These are phyloP conservation scores for Leptoclinus maculatus DNA, from an alignment of 2,797 vertebrate species.

Conservation along the genomic window DNA sequence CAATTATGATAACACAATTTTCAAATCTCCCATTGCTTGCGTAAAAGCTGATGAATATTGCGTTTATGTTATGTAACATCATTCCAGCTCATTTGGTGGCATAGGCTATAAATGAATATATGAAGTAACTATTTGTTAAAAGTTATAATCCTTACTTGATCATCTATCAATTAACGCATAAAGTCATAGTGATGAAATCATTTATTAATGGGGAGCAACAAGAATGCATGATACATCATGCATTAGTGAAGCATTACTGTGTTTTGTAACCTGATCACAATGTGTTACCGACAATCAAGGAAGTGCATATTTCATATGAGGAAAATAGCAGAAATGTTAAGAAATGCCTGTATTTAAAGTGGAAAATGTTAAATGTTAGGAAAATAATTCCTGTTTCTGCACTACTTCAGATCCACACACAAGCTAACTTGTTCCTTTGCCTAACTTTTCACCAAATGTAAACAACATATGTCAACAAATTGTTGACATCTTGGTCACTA, in stretches of 20 bases:
- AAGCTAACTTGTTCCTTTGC: neutral
- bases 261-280: neutral
- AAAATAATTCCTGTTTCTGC: neutral
- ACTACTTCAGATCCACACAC: neutral
- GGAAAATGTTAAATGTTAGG: neutral
- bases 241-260: neutral
- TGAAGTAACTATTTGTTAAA: neutral
- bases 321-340: neutral
- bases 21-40: neutral
- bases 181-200: neutral
- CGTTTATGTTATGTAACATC: neutral
- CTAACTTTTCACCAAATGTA: neutral
- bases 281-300: neutral
- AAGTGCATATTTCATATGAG: neutral
- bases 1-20: neutral
- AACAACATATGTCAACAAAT: neutral
- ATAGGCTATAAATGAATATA: neutral
- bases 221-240: neutral
- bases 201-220: constrained; percentile 5
- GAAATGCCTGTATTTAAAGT: neutral
- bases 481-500: neutral
- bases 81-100: neutral
- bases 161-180: neutral
- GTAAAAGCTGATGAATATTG: neutral
- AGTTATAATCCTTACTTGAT: neutral